Base-by-base conservation (phyloP, 2,888 invertebrate genomes). In the Aspidiotus rigidus region DNA sequence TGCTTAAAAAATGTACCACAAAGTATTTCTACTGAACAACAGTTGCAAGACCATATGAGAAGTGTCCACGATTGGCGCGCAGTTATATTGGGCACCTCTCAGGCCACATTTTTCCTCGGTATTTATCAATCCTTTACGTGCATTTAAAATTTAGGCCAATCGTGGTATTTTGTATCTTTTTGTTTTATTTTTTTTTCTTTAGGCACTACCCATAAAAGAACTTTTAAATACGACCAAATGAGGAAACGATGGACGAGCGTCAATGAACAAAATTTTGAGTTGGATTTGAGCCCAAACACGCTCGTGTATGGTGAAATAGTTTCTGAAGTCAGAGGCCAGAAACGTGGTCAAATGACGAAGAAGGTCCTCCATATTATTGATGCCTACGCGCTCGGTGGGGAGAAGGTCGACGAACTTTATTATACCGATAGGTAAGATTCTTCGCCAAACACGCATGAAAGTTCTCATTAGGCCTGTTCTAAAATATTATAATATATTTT, bases 341-440 rank as follows among this genome's bases (percentile, higher is more conserved):
- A 82, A 7, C 81, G 77, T 73, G 81, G 80, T 16, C 85, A 86
- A 76, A 78, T 80, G 60, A 83, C 82, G 74, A 81, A 81, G 44
- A 81, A 79, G 67, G 81, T 84, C 0, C 77, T 96, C 42, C 95
- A 86, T 75, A 80, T 94, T 13, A 85, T 95, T 64, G 95, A 96
- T 78, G 90, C 87, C 0, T 77, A 83, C 73, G 80, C 84, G 72
- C 80, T 93, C 41, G 91, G 88, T 55, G 87, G 87, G 2, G 81
- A 82, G 40, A 85, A 88, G 75, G 82, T 92, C n/a, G 82, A 80
- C 61, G n/a, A n/a, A n/a, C n/a, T n/a, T n/a, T n/a, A n/a, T n/a
- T n/a, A n/a, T n/a, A n/a, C n/a, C n/a, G n/a, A n/a, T n/a, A n/a
- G n/a, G n/a, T n/a, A n/a, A n/a, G n/a, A n/a, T n/a, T n/a, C n/a